Percentiles rank a stretch among this genome's conserved stretches.
These are phyloP conservation scores for Planococcus citri DNA, from an alignment of 1,140 invertebrate species.

Conservation along the genomic window DNA sequence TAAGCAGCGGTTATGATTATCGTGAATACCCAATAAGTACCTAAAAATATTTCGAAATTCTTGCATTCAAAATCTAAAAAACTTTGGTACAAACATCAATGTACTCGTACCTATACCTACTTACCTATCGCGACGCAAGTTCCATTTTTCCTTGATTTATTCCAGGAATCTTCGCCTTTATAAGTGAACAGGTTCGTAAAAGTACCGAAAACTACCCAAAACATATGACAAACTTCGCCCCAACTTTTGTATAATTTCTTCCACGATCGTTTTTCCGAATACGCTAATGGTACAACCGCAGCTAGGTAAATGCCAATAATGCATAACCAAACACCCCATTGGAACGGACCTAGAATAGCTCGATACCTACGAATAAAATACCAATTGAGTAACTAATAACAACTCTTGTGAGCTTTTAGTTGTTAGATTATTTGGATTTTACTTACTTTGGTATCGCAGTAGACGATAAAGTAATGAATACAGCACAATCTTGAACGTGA, in stretches of 20 bases:
- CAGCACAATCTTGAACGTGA: slow-evolving; percentile 55
- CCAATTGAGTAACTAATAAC: background rate
- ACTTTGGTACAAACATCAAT: too few species aligned
- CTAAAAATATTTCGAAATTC: slow-evolving; percentile 33
- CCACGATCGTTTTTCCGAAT: slow-evolving; percentile 51
- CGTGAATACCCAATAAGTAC: slow-evolving; percentile 63
- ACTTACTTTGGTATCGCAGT: slow-evolving; percentile 54
- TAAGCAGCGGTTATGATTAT: slow-evolving; percentile 67
- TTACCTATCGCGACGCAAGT: slow-evolving; percentile 54
- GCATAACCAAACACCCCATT: slow-evolving; percentile 59
- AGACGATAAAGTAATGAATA: slow-evolving; percentile 57
- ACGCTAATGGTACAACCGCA: slow-evolving; percentile 53
- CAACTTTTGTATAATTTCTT: slow-evolving; percentile 47
- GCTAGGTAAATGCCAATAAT: slow-evolving; percentile 53
- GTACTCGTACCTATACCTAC: too few species aligned
- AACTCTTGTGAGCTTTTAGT: background rate
- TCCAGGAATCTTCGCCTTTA: slow-evolving; percentile 50
- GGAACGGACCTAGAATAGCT: slow-evolving; percentile 66
- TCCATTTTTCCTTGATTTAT: slow-evolving; percentile 48
- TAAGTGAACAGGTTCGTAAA: slow-evolving; percentile 67
- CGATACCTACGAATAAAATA: slow-evolving; percentile 44
- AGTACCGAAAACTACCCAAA: slow-evolving; percentile 58
- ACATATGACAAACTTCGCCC: slow-evolving; percentile 49
- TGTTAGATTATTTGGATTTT: too few species aligned
- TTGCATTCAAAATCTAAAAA: too few species aligned